Percentiles rank a stretch among this genome's conserved stretches.
Evolutionary conservation across 2,888 invertebrate species (phyloP).

Genomic region (Ennomos fuscantarius): DNA sequence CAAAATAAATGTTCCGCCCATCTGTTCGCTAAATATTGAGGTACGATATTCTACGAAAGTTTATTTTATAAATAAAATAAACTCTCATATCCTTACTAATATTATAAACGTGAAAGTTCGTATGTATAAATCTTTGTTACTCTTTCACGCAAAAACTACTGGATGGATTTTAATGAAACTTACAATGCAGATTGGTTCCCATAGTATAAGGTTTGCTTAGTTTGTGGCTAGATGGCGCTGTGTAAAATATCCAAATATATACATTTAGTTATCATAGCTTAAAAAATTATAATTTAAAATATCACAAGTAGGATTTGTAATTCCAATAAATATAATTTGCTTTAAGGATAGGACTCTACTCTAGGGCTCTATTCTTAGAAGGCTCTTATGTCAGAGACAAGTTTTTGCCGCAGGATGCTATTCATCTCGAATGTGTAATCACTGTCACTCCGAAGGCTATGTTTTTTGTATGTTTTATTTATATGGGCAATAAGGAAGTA

Average conservation of each 20-base stretch:
- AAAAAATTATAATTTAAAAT: not conserved
- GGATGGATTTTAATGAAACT: no score
- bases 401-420: constrained; percentile 21
- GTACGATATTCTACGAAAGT: constrained; percentile 28
- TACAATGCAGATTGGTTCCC: no score
- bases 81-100: no score
- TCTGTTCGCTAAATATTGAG: constrained; percentile 27
- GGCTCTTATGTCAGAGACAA: constrained; percentile 21
- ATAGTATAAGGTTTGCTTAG: no score
- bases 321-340: constrained; percentile 4
- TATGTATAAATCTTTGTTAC: no score
- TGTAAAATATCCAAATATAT: no score
- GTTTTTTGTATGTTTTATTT: constrained; percentile 1
- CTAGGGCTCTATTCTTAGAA: constrained; percentile 14
- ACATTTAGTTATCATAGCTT: no score
- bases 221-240: no score
- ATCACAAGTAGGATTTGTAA: not conserved
- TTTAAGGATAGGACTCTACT: constrained; percentile 1
- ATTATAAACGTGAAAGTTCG: no score
- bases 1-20: constrained; percentile 21
- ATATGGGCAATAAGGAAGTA: constrained; percentile 33
- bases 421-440: constrained; percentile 24
- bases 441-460: constrained; percentile 16
- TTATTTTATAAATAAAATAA: constrained; percentile 13
- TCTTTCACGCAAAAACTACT: no score